phyloP scores from a whole-genome alignment of 1,140 invertebrate species.

The Drosophila nannoptera region DNA sequence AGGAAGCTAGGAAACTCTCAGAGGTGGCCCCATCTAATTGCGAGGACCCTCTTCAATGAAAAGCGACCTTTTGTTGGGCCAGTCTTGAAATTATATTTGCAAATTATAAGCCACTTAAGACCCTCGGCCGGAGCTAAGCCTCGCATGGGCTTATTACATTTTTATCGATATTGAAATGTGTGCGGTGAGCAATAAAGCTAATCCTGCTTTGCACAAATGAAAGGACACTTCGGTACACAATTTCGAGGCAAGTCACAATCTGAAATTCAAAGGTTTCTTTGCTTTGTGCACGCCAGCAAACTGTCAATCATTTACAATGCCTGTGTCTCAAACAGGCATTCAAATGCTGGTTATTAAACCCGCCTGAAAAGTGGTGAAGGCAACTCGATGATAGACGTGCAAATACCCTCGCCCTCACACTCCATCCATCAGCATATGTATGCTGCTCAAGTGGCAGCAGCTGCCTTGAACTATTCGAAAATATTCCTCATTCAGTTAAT shows the following conservation, averaged over 20 bases:
- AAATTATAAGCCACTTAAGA: too few relatives aligned
- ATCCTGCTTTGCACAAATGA: not conserved
- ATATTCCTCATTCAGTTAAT: conserved; percentile 6
- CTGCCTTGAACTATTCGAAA: too few relatives aligned
- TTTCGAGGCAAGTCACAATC: conserved; percentile 9
- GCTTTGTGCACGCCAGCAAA: not conserved
- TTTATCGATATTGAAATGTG: not conserved
- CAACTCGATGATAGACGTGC: not conserved
- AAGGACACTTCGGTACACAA: conserved; percentile 6
- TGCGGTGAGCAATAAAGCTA: not conserved
- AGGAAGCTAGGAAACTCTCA: too few relatives aligned
- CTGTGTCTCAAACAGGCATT: not conserved
- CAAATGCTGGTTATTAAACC: not conserved
- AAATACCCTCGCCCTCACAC: not conserved
- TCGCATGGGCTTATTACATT: not conserved
- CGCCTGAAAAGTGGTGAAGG: not conserved
- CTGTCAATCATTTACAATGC: conserved; percentile 15
- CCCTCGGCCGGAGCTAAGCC: too few relatives aligned
- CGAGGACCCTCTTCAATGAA: too few relatives aligned
- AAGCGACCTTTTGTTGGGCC: too few relatives aligned
- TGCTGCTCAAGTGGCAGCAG: too few relatives aligned
- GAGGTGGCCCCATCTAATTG: too few relatives aligned
- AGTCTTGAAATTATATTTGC: too few relatives aligned
- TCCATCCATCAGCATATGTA: too few relatives aligned
- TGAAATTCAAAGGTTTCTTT: not conserved